phyloP scores from a whole-genome alignment of 2,797 vertebrate species.

The Gymnodraco acuticeps region DNA sequence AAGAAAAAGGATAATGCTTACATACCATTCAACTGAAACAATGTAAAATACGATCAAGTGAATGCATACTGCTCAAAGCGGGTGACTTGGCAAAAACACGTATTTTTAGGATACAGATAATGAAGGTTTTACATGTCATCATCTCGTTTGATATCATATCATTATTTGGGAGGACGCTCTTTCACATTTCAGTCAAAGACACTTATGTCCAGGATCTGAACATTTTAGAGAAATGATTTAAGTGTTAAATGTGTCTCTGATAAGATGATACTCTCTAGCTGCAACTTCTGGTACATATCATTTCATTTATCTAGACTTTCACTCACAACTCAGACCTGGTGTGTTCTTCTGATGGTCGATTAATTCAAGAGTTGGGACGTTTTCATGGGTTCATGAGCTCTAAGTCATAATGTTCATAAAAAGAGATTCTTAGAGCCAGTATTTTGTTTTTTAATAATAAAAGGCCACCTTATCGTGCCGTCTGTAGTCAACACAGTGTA shows the following conservation, averaged over 20 bases:
- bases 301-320: too few relatives aligned
- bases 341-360: too few relatives aligned
- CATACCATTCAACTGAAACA: not conserved
- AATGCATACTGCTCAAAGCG: not conserved
- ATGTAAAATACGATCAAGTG: not conserved
- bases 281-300: not conserved
- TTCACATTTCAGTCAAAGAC: not conserved
- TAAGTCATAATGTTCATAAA: too few relatives aligned
- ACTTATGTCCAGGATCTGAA: not conserved
- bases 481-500: too few relatives aligned
- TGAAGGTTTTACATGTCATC: not conserved
- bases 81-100: not conserved
- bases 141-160: not conserved
- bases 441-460: too few relatives aligned
- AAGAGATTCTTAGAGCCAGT: too few relatives aligned
- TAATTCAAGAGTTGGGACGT: too few relatives aligned
- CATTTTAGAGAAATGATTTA: not conserved
- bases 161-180: not conserved
- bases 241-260: not conserved
- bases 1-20: not conserved
- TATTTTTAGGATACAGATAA: not conserved
- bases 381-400: too few relatives aligned
- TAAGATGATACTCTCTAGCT: not conserved
- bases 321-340: too few relatives aligned
- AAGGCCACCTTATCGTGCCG: too few relatives aligned